Percentiles rank a stretch among this genome's conserved stretches.
Conservation (phyloP, 1,140 invertebrate genomes). For the Pseudoatta argentina region DNA sequence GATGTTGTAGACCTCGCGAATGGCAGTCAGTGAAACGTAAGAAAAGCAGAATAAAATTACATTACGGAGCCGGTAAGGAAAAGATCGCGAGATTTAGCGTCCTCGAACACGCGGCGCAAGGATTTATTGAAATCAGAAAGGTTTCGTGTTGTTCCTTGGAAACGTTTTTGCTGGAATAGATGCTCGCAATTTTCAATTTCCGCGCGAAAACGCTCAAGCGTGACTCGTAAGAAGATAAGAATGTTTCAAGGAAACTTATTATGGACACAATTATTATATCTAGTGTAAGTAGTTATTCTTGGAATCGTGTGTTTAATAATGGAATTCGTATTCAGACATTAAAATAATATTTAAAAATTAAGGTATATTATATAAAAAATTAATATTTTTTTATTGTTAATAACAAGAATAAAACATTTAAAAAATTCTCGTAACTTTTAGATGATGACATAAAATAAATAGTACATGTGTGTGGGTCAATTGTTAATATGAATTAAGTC, state of each 20-base stretch:
- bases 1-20: constrained; percentile 19
- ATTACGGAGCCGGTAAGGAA: neutral
- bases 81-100: neutral
- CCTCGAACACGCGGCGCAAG: neutral
- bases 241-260: constrained; percentile 7
- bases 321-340: neutral
- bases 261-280: neutral
- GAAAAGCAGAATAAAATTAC: constrained; percentile 35
- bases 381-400: neutral
- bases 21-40: neutral
- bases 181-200: neutral
- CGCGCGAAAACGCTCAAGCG: neutral
- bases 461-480: neutral
- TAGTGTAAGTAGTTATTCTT: neutral
- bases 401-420: neutral
- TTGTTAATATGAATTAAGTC: constrained; percentile 3
- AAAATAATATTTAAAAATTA: no score
- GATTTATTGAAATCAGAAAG: constrained; percentile 19
- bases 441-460: neutral
- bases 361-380: neutral
- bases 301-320: neutral
- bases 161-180: neutral
- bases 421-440: neutral
- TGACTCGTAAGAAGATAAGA: constrained; percentile 5
- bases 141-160: constrained; percentile 3